These are phyloP conservation scores for Amphipyra tragopoginis DNA, from an alignment of 2,888 invertebrate genomes.

Conservation along the genomic window DNA sequence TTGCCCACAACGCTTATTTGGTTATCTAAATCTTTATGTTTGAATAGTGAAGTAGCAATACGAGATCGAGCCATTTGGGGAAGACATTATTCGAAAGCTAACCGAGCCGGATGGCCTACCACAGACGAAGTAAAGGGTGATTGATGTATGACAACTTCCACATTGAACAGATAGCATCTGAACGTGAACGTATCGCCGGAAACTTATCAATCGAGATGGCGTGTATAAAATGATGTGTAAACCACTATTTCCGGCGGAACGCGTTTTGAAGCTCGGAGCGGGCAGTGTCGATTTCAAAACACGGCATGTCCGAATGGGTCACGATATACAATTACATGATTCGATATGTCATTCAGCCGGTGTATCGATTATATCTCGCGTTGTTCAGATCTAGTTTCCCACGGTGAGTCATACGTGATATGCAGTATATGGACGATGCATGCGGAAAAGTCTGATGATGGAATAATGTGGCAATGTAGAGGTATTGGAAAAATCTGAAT, in stretches of 20 bases:
- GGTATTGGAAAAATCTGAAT: constrained; percentile 17
- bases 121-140: constrained; percentile 37
- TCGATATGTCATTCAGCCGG: constrained; percentile 71
- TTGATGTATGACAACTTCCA: constrained; percentile 58
- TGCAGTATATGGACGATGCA: constrained; percentile 30
- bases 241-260: constrained; percentile 71
- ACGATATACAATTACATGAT: constrained; percentile 69
- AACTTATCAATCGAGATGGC: constrained; percentile 70
- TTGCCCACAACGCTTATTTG: constrained; percentile 23
- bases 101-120: constrained; percentile 37
- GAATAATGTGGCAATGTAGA: constrained; percentile 9
- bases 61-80: constrained; percentile 18
- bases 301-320: constrained; percentile 64
- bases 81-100: constrained; percentile 41
- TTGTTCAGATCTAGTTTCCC: constrained; percentile 69
- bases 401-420: constrained; percentile 63
- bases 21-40: constrained; percentile 48
- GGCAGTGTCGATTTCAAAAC: constrained; percentile 67
- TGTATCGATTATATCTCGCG: constrained; percentile 70
- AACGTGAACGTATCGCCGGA: constrained; percentile 63
- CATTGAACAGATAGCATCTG: constrained; percentile 56
- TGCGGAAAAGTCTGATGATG: constrained; percentile 40
- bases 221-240: constrained; percentile 67
- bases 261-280: constrained; percentile 49
- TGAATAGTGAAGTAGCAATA: constrained; percentile 31